Percentiles rank a stretch among this genome's conserved stretches.
phyloP scores from a whole-genome alignment of 2,888 invertebrate species.

The Cephus pygmeus region DNA sequence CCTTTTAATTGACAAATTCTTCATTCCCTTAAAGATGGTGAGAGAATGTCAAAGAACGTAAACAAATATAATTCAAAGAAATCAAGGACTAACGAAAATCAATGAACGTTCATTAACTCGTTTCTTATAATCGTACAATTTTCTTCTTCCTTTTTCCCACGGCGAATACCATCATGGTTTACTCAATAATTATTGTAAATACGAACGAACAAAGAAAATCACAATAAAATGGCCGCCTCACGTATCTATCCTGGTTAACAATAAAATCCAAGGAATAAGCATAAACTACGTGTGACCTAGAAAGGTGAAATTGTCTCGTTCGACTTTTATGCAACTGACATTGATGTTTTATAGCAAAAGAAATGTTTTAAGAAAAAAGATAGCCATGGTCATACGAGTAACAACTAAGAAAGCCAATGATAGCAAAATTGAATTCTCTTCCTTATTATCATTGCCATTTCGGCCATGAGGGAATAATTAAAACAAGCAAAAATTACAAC shows the following conservation, averaged over 20 bases:
- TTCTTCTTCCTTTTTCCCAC: neutral
- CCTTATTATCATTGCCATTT: neutral
- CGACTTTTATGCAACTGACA: neutral
- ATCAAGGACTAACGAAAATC: neutral
- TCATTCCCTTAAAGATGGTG: neutral
- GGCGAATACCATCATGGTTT: too few species aligned
- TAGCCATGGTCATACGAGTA: neutral
- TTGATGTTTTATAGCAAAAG: neutral
- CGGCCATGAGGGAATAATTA: neutral
- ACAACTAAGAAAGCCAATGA: neutral
- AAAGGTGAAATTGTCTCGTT: constrained; percentile 6
- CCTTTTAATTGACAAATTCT: neutral
- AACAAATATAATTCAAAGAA: neutral
- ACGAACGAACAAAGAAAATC: too few species aligned
- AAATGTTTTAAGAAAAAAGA: neutral
- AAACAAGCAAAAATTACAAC: neutral
- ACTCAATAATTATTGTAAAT: too few species aligned
- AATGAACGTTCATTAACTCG: neutral
- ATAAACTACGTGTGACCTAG: constrained; percentile 3
- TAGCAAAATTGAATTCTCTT: neutral
- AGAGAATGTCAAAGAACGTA: neutral
- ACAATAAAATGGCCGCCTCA: neutral
- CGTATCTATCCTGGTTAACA: neutral
- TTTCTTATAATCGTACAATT: neutral
- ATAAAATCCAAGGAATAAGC: neutral